Evolutionary conservation across 64 coral and sea anemone species (phyloP).

Genomic region (Dendronephthya gigantea): DNA sequence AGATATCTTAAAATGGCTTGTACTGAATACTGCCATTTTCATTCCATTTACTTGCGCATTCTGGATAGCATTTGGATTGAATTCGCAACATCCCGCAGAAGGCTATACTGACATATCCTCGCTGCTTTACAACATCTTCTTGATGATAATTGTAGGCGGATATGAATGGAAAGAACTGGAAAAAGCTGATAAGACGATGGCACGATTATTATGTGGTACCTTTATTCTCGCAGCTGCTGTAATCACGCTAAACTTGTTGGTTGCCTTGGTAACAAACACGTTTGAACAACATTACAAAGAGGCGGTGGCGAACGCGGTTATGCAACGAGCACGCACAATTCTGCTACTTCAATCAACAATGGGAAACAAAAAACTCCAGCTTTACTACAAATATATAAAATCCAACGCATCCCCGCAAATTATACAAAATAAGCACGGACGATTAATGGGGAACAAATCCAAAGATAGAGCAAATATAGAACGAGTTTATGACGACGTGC

Average conservation of each 20-base stretch:
- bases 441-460: background rate
- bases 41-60: background rate
- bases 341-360: background rate
- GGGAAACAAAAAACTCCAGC: background rate
- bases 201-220: background rate
- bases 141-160: background rate
- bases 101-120: background rate
- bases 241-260: background rate
- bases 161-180: background rate
- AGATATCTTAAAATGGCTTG: background rate
- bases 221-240: background rate
- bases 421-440: background rate
- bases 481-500: background rate
- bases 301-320: background rate
- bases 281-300: background rate
- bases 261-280: background rate
- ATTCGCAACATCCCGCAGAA: background rate
- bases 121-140: background rate
- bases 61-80: background rate
- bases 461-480: background rate
- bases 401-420: background rate
- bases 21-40: background rate
- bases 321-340: background rate
- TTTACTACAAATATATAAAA: background rate
- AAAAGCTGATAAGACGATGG: background rate